Percentiles rank a stretch among this genome's conserved stretches.
These are phyloP conservation scores for Nephrotoma guestfalica DNA, from an alignment of 2,888 invertebrate genomes.

Conservation along the genomic window DNA sequence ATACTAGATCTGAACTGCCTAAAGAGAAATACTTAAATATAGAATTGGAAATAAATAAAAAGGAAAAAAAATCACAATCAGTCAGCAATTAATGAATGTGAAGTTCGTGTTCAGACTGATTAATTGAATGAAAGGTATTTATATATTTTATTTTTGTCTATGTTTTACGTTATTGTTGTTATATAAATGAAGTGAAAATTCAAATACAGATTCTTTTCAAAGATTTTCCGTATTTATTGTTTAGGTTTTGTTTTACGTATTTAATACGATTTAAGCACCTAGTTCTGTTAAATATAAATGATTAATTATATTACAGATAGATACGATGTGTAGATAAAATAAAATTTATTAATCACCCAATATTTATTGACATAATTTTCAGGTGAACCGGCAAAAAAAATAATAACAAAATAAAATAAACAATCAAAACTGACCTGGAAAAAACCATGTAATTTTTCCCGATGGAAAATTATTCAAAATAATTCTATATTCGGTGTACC, in stretches of 20 bases:
- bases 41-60: neutral
- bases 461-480: neutral
- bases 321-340: too few species aligned
- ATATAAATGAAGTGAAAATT: neutral
- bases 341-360: neutral
- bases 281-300: neutral
- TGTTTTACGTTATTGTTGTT: neutral
- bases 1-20: neutral
- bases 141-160: neutral
- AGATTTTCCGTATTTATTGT: neutral
- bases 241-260: neutral
- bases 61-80: neutral
- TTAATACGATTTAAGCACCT: neutral
- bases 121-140: neutral
- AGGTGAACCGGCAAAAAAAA: neutral
- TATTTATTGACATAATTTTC: neutral
- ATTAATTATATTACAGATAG: too few species aligned
- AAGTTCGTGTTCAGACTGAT: slow-evolving; percentile 1
- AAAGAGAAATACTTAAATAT: neutral
- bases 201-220: neutral
- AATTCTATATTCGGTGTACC: neutral
- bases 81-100: slow-evolving; percentile 1
- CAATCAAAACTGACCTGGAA: neutral
- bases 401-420: neutral
- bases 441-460: neutral